These are phyloP conservation scores for Ophraella communa DNA, from an alignment of 2,888 invertebrate genomes.

Conservation along the genomic window DNA sequence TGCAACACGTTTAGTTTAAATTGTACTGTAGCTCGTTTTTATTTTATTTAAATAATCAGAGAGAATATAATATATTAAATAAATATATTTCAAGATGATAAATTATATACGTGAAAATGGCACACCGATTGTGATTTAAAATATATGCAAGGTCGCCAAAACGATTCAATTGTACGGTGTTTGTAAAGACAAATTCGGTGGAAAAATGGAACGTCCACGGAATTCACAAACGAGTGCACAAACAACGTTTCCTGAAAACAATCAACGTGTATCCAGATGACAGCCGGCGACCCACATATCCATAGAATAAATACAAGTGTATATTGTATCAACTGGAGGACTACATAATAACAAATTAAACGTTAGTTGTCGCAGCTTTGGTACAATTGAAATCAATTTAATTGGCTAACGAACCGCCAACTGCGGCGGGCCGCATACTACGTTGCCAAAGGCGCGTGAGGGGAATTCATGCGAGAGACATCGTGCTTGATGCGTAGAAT, in stretches of 20 bases:
- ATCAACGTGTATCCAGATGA: constrained; percentile 1
- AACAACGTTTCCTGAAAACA: not conserved
- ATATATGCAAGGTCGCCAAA: not conserved
- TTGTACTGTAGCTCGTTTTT: too few species aligned
- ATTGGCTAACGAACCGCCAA: constrained; percentile 56
- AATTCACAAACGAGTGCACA: not conserved
- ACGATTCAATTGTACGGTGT: not conserved
- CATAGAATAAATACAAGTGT: constrained; percentile 24
- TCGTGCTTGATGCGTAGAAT: constrained; percentile 16
- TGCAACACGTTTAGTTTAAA: too few species aligned
- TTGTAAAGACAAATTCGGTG: not conserved
- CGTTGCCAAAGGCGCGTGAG: constrained; percentile 43
- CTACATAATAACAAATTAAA: constrained; percentile 32
- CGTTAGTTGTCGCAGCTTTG: constrained; percentile 47
- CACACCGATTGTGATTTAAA: not conserved
- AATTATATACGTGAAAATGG: too few species aligned
- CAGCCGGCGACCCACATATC: not conserved
- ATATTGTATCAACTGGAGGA: constrained; percentile 24
- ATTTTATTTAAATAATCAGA: too few species aligned
- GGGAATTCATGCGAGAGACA: constrained; percentile 39
- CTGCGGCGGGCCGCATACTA: constrained; percentile 42
- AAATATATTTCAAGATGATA: too few species aligned
- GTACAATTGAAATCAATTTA: constrained; percentile 54
- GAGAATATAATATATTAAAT: too few species aligned
- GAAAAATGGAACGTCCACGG: not conserved